Conservation (phyloP, 2,888 invertebrate species). For the Sarcophaga caerulescens region DNA sequence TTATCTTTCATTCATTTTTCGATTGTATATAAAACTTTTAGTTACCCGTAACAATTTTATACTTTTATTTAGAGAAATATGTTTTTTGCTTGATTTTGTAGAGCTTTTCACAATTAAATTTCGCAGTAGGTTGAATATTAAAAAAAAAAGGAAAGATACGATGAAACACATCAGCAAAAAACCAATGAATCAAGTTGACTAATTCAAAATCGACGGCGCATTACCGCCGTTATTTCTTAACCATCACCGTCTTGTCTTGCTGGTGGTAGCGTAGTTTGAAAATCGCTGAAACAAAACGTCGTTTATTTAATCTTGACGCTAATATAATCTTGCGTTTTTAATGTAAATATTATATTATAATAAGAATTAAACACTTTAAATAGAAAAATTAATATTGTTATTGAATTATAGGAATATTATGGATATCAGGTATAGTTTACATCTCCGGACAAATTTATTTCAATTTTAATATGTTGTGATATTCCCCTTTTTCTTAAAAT, state of each 20-base stretch:
- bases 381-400: too few species aligned
- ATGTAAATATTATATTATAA: too few species aligned
- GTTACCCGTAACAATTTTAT: conserved; percentile 5
- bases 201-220: background rate
- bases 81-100: conserved; percentile 12
- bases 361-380: too few species aligned
- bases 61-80: conserved; percentile 27
- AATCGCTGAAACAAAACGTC: too few species aligned
- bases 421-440: too few species aligned
- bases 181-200: conserved; percentile 2
- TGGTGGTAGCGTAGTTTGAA: too few species aligned
- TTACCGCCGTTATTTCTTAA: background rate
- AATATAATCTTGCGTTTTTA: too few species aligned
- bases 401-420: too few species aligned
- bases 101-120: conserved; percentile 54
- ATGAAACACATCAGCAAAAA: conserved; percentile 69
- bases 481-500: too few species aligned
- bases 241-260: background rate
- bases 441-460: too few species aligned
- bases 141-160: conserved; percentile 65
- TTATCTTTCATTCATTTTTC: conserved; percentile 17
- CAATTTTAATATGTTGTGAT: too few species aligned
- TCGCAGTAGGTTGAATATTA: conserved; percentile 34
- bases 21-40: background rate
- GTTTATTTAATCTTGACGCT: too few species aligned